A percentile compares a stretch with the other conserved stretches of the same genome.
phyloP scores from a whole-genome alignment of 1,140 invertebrate genomes.

The Aricia agestis region DNA sequence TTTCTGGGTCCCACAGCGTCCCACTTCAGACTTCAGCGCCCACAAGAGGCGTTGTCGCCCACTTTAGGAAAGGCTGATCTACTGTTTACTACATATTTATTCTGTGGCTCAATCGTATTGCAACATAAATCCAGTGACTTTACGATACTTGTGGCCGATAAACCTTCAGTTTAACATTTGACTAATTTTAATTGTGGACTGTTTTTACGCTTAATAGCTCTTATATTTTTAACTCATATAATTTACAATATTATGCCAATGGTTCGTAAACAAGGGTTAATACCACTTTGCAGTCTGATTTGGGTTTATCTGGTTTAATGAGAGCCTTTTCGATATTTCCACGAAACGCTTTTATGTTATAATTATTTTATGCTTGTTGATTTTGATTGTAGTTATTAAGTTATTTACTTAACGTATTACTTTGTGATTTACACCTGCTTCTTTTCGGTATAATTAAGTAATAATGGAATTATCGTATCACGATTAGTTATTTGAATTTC shows the following conservation, averaged over 20 bases:
- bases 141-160: constrained; percentile 47
- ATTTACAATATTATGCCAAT: constrained; percentile 50
- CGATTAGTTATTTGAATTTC: too few species aligned
- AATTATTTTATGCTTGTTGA: constrained; percentile 12
- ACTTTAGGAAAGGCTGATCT: too few species aligned
- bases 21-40: too few species aligned
- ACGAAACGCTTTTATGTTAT: constrained; percentile 14
- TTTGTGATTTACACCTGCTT: background rate
- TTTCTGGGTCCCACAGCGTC: too few species aligned
- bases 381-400: background rate
- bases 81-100: too few species aligned
- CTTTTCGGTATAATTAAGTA: background rate
- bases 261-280: constrained; percentile 51
- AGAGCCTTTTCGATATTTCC: constrained; percentile 26
- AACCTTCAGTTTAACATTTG: constrained; percentile 49
- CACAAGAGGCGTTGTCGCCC: too few species aligned
- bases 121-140: constrained; percentile 57
- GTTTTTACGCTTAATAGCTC: constrained; percentile 48
- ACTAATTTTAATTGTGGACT: constrained; percentile 61
- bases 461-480: too few species aligned
- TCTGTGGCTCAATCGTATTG: constrained; percentile 31
- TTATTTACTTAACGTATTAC: background rate
- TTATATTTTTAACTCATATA: constrained; percentile 48
- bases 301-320: constrained; percentile 36
- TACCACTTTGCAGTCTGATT: constrained; percentile 46